phyloP scores from a whole-genome alignment of 92 coral and sea anemone genomes.

The Siderastrea siderea region DNA sequence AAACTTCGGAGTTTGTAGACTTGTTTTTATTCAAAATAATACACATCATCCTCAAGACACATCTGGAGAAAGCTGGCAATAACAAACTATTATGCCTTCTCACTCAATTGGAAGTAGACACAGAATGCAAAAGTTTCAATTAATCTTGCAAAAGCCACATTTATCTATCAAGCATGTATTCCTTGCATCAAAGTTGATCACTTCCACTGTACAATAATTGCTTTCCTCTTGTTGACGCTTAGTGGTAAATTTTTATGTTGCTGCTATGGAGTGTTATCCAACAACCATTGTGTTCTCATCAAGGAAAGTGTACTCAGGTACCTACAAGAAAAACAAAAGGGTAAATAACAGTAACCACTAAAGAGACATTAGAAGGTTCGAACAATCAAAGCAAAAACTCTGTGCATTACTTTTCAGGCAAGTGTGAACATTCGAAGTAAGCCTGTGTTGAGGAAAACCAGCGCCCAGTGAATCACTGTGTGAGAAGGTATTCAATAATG shows the following conservation, averaged over 20 bases:
- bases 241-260: neutral
- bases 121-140: neutral
- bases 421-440: too few relatives aligned
- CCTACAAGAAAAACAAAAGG: slow-evolving; percentile 12
- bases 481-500: too few relatives aligned
- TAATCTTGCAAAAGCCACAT: neutral
- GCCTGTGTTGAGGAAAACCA: too few relatives aligned
- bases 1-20: neutral
- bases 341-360: neutral
- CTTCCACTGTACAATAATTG: slow-evolving; percentile 36
- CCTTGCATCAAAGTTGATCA: neutral
- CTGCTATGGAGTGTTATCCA: slow-evolving; percentile 41
- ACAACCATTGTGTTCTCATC: slow-evolving; percentile 76
- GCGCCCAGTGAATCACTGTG: too few relatives aligned
- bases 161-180: slow-evolving; percentile 8
- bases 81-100: neutral
- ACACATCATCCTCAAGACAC: slow-evolving; percentile 37
- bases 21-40: slow-evolving; percentile 38
- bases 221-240: slow-evolving; percentile 3
- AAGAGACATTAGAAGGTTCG: neutral
- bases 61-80: slow-evolving; percentile 20
- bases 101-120: neutral
- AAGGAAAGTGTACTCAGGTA: slow-evolving; percentile 79
- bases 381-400: too few relatives aligned
- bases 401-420: too few relatives aligned